Conservation (phyloP, 2,888 invertebrate species). For the Strigamia transsilvanica region DNA sequence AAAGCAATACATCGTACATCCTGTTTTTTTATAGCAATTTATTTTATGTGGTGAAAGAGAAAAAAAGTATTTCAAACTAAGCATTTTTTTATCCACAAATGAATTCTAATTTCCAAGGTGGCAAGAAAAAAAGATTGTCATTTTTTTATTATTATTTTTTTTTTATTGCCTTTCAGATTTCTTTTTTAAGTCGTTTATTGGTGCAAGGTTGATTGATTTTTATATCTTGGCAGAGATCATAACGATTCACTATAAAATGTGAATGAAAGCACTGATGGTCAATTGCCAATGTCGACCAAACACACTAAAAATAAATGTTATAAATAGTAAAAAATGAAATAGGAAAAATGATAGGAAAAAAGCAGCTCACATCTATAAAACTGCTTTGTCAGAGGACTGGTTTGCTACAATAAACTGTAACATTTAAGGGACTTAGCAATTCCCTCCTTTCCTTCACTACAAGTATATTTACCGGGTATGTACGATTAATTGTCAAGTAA, state of each 20-base stretch:
- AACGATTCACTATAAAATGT: conserved; percentile 48
- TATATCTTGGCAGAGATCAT: conserved; percentile 43
- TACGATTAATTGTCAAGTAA: too few relatives aligned
- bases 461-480: too few relatives aligned
- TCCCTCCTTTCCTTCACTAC: not conserved
- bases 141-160: not conserved
- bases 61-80: not conserved
- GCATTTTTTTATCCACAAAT: not conserved
- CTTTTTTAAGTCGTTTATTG: conserved; percentile 22
- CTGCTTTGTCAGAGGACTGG: conserved; percentile 36
- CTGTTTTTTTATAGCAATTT: not conserved
- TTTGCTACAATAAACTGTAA: conserved; percentile 22
- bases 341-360: conserved; percentile 3
- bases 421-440: not conserved
- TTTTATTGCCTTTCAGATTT: conserved; percentile 36
- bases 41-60: not conserved
- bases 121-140: conserved; percentile 1
- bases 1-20: not conserved
- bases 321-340: conserved; percentile 5
- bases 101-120: conserved; percentile 30
- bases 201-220: conserved; percentile 42
- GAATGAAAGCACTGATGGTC: conserved; percentile 48
- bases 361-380: conserved; percentile 38
- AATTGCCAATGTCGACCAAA: conserved; percentile 36
- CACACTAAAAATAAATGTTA: conserved; percentile 37